phyloP scores from a whole-genome alignment of 2,113 vertebrate genomes.

The Hydrolagus affinis region DNA sequence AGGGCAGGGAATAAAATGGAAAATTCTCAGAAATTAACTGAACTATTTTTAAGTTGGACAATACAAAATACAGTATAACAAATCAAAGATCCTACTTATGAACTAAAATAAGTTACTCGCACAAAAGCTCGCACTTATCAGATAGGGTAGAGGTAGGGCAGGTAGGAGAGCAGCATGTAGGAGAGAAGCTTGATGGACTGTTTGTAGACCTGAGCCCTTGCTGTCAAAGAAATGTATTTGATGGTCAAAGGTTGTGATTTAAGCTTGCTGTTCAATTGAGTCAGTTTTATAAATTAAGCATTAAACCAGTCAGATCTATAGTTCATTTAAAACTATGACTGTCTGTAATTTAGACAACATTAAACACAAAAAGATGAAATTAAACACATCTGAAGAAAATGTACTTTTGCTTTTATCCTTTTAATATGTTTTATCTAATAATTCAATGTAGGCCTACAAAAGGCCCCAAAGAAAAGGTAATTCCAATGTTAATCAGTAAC shows the following conservation, averaged over 20 bases:
- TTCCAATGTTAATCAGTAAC: neutral
- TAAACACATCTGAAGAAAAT: slow-evolving; percentile 1
- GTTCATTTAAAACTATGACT: neutral
- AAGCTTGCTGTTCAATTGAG: neutral
- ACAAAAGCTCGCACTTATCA: neutral
- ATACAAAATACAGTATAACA: no score
- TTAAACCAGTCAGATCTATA: slow-evolving; percentile 4
- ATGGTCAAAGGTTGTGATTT: slow-evolving; percentile 19
- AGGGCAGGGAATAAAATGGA: no score
- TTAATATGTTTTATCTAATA: neutral
- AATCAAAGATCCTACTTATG: neutral
- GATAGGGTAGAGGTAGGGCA: neutral
- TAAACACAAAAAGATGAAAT: neutral
- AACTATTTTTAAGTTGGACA: no score
- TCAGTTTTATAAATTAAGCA: slow-evolving; percentile 1
- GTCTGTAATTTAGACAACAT: neutral
- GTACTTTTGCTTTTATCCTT: neutral
- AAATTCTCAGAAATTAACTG: no score
- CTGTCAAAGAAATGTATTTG: neutral
- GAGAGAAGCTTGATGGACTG: neutral
- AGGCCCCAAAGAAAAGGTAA: neutral
- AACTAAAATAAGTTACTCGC: neutral
- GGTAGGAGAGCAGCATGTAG: neutral
- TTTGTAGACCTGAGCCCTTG: neutral
- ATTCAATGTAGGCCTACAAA: neutral